Conservation (phyloP, 2,888 invertebrate genomes). For the Seira ritae region DNA sequence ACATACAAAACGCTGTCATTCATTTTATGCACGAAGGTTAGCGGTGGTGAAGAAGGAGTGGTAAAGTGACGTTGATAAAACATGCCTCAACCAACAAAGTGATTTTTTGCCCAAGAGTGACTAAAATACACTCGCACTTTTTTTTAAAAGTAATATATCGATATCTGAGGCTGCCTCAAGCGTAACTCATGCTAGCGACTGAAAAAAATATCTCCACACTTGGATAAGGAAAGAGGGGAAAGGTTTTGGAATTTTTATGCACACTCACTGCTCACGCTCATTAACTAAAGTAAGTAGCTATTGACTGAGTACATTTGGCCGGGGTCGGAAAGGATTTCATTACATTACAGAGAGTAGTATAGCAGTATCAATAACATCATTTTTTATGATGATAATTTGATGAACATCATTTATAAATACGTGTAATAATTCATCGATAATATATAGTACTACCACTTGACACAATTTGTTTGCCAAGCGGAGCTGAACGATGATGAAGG, state of each 20-base stretch:
- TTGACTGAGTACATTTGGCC: background rate
- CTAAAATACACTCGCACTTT: too few species aligned
- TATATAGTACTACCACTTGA: background rate
- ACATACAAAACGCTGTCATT: background rate
- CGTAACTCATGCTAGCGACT: too few species aligned
- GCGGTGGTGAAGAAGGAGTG: background rate
- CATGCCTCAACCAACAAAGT: too few species aligned
- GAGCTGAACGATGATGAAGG: slow-evolving; percentile 5
- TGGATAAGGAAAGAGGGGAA: too few species aligned
- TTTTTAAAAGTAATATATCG: too few species aligned
- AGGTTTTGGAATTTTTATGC: too few species aligned
- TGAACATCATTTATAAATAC: background rate
- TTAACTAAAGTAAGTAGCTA: background rate
- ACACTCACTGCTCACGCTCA: background rate
- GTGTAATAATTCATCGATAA: background rate
- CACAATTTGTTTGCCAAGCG: background rate
- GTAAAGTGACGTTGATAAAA: slow-evolving; percentile 29
- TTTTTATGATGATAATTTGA: too few species aligned
- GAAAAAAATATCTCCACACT: background rate
- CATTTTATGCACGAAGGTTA: too few species aligned
- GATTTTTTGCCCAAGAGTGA: too few species aligned
- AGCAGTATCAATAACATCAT: background rate
- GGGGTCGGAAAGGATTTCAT: background rate
- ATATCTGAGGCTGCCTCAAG: too few species aligned
- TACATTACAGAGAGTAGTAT: background rate